A percentile compares a stretch with the other conserved stretches of the same genome.
These are phyloP conservation scores for Sphaeramia orbicularis DNA, from an alignment of 2,797 vertebrate species.

Conservation along the genomic window DNA sequence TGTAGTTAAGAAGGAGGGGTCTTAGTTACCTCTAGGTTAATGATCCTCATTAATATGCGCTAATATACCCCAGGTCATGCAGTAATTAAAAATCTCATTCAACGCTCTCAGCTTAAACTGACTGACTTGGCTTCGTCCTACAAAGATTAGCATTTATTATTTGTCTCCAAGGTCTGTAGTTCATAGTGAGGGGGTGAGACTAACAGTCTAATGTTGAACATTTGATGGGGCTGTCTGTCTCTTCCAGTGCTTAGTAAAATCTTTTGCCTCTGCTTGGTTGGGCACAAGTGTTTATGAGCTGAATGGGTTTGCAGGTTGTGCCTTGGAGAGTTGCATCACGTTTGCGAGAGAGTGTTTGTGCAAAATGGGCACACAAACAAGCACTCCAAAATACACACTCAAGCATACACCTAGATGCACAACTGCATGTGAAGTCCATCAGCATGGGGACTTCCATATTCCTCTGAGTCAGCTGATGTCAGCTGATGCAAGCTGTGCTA, in stretches of 20 bases:
- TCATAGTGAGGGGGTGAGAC: slow-evolving; percentile 51
- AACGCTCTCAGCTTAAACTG: slow-evolving; percentile 80
- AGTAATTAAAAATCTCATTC: slow-evolving; percentile 92
- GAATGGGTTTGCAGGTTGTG: slow-evolving; percentile 70
- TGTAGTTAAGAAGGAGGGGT: slow-evolving; percentile 89
- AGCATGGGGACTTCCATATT: slow-evolving; percentile 81
- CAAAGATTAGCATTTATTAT: slow-evolving; percentile 79
- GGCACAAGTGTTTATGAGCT: slow-evolving; percentile 76
- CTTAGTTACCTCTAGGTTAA: slow-evolving; percentile 91
- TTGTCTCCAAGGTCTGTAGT: slow-evolving; percentile 73
- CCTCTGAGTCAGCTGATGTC: slow-evolving; percentile 87
- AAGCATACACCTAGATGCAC: slow-evolving; percentile 59
- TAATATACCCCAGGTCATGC: slow-evolving; percentile 91
- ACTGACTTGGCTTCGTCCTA: slow-evolving; percentile 75
- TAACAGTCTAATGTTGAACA: slow-evolving; percentile 48
- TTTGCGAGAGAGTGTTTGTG: slow-evolving; percentile 85
- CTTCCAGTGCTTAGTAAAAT: slow-evolving; percentile 42
- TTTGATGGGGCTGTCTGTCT: slow-evolving; percentile 52
- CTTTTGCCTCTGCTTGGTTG: slow-evolving; percentile 66
- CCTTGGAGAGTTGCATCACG: slow-evolving; percentile 87
- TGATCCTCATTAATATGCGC: slow-evolving; percentile 89
- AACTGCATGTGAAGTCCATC: slow-evolving; percentile 70
- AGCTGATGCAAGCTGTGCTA: slow-evolving; percentile 87
- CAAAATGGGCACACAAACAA: slow-evolving; percentile 72
- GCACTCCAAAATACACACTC: slow-evolving; percentile 63